Percentiles rank a stretch among this genome's conserved stretches.
These are phyloP conservation scores for Papilio elwesi DNA, from an alignment of 2,888 invertebrate genomes.

Conservation along the genomic window DNA sequence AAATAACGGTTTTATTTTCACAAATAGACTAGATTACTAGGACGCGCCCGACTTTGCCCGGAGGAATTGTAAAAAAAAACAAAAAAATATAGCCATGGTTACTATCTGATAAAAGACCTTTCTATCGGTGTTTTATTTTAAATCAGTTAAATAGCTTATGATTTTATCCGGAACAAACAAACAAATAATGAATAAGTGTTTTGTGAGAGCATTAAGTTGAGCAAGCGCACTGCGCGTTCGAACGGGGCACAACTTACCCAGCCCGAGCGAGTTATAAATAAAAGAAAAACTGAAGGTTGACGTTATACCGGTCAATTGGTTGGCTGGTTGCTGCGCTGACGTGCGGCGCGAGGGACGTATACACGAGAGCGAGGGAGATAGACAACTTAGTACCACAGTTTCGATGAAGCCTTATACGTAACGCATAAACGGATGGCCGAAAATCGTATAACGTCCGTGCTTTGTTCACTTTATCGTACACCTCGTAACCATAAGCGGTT, in stretches of 20 bases:
- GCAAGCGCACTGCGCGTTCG: conserved; percentile 49
- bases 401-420: conserved; percentile 79
- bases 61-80: too few relatives aligned
- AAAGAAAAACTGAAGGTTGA: conserved; percentile 84
- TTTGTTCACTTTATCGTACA: conserved; percentile 63
- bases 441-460: conserved; percentile 77
- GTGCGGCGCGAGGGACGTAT: conserved; percentile 62
- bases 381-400: conserved; percentile 68
- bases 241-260: conserved; percentile 78
- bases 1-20: too few relatives aligned
- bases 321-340: conserved; percentile 83
- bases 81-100: too few relatives aligned
- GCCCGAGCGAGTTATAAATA: conserved; percentile 82
- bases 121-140: too few relatives aligned
- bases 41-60: too few relatives aligned
- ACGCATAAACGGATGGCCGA: conserved; percentile 76
- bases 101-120: too few relatives aligned
- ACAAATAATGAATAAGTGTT: too few relatives aligned
- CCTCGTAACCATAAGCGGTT: conserved; percentile 61
- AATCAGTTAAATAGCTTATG: too few relatives aligned
- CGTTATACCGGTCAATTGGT: conserved; percentile 84
- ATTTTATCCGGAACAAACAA: too few relatives aligned
- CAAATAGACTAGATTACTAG: too few relatives aligned
- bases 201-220: background rate
- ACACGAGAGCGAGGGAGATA: conserved; percentile 56